Evolutionary conservation across 2,888 invertebrate genomes (phyloP), one percentile per base, ranked within the genome.

Genomic region (Clusia tigrina): DNA sequence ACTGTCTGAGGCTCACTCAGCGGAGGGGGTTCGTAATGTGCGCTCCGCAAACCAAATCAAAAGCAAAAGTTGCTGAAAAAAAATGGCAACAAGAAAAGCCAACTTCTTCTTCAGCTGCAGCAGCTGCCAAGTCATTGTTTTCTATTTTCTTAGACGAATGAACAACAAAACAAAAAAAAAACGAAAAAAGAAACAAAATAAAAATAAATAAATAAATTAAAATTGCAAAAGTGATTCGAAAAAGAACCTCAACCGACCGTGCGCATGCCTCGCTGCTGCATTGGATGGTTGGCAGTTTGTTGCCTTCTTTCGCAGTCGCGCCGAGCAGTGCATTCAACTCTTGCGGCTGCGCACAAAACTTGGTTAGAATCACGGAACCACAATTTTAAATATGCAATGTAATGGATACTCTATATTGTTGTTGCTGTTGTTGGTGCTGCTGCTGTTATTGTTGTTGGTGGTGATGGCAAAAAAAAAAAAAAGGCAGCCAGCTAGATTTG

Each of bases 361-460:
- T 15, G 12, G 3, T 15, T 3, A 42, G 42, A 42, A 42, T n/a
- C n/a, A 17, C 42, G 42, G 32, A 42, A 42, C 12, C 42, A n/a
- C 42, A n/a, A 15, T n/a, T 42, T 42, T 17, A 42, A 42, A 42
- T 42, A 15, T 42, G 9, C 42, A n/a, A 6, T 6, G 42, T 42
- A 42, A 42, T 42, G n/a, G 42, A 42, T 42, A 42, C 42, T n/a
- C 46, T 23, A 20, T 3, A 32, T 32, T 24, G 24, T 53, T 54
- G 24, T 17, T 51, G 24, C n/a, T 42, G 25, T n/a, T 23, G 55
- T 9, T 60, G 48, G 48, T 48, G 22, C 12, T 53, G 53, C 24
- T 62, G 42, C 25, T 58, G 24, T 26, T 59, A 26, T 46, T 52
- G 51, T 48, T 12, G 32, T 12, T 32, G 32, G 12, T n/a, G n/a